Conservation (phyloP, 2,888 invertebrate genomes). For the Agrochola lychnidis region DNA sequence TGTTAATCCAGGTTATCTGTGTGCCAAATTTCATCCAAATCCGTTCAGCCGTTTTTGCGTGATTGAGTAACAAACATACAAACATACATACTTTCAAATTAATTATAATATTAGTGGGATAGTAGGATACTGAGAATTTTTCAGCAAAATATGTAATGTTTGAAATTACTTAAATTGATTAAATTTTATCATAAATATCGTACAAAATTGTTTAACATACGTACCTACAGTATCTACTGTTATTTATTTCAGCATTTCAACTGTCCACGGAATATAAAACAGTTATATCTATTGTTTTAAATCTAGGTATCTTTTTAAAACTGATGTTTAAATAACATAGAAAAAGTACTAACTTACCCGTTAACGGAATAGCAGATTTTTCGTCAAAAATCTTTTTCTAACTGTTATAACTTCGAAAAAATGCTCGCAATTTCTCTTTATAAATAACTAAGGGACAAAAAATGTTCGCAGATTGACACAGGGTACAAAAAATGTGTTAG, state of each 20-base stretch:
- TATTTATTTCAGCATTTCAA: not conserved
- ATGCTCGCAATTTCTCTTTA: conserved; percentile 31
- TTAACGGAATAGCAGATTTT: conserved; percentile 12
- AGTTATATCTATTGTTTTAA: not conserved
- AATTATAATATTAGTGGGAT: no score
- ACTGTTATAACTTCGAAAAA: conserved; percentile 23
- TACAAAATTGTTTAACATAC: not conserved
- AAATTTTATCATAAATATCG: not conserved
- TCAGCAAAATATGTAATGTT: not conserved
- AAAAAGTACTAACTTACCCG: not conserved
- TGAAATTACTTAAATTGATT: not conserved
- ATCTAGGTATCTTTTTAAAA: not conserved
- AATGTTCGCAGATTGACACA: conserved; percentile 54
- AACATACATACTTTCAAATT: no score
- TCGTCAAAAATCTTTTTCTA: conserved; percentile 4
- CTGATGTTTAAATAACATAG: not conserved
- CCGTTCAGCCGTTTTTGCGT: no score
- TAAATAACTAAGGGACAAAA: conserved; percentile 46
- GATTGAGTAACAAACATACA: no score
- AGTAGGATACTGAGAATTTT: no score
- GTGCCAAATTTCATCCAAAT: no score
- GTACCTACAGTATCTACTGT: not conserved
- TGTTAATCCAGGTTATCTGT: no score
- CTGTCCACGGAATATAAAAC: not conserved
- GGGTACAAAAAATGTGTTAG: conserved; percentile 58